phyloP scores from a whole-genome alignment of 2,888 invertebrate genomes.

The Volucella zonaria region DNA sequence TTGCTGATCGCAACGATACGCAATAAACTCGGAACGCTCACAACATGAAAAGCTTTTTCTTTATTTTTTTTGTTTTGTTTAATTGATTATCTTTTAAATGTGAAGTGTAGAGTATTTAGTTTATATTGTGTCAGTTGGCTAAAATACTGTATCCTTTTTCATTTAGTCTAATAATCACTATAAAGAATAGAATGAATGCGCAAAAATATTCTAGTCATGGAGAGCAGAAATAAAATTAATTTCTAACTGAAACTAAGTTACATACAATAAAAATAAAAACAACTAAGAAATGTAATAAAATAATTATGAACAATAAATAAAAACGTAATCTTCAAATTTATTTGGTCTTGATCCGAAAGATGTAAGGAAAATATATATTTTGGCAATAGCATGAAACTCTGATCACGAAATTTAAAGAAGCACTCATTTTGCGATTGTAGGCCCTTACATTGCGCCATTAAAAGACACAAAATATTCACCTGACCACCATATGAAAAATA shows the following conservation, averaged over 20 bases:
- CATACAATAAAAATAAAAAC: neutral
- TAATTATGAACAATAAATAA: no score
- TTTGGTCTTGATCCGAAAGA: no score
- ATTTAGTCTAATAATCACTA: constrained; percentile 8
- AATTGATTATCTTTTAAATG: constrained; percentile 53
- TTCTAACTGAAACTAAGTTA: neutral
- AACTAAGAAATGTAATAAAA: neutral
- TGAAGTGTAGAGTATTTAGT: constrained; percentile 56
- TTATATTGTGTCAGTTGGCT: constrained; percentile 54
- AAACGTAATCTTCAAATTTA: no score
- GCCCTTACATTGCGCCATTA: no score
- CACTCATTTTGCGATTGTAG: no score
- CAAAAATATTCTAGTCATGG: constrained; percentile 40
- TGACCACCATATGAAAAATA: no score
- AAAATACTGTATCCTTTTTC: constrained; percentile 65
- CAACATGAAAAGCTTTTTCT: constrained; percentile 71
- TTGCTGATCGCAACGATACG: constrained; percentile 73
- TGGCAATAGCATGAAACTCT: no score
- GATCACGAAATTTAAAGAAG: no score
- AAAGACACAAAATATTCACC: no score
- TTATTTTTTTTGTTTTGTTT: constrained; percentile 32
- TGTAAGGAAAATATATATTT: no score
- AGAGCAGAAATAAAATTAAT: constrained; percentile 13
- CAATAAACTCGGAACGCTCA: constrained; percentile 74
- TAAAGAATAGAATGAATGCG: constrained; percentile 34